phyloP scores from a whole-genome alignment of 2,113 vertebrate genomes.

The Scomber scombrus region DNA sequence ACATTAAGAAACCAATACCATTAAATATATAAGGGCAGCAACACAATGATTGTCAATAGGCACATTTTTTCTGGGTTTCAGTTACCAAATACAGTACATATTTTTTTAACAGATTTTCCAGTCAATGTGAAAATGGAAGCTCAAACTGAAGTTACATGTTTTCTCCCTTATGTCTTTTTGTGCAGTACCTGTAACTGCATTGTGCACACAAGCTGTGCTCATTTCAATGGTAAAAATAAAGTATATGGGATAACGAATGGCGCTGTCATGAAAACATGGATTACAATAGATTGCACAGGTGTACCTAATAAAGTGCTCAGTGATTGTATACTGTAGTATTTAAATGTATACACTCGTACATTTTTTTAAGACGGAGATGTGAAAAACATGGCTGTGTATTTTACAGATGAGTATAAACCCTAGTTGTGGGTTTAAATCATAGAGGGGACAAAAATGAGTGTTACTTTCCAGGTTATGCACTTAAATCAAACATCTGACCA shows the following conservation, averaged over 20 bases:
- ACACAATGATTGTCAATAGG: slow-evolving; percentile 47
- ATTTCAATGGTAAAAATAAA: neutral
- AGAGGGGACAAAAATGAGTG: too few species aligned
- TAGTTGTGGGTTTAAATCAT: too few species aligned
- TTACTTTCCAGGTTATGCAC: too few species aligned
- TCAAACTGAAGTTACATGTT: neutral
- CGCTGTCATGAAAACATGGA: neutral
- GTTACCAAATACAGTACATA: slow-evolving; percentile 24
- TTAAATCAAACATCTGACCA: neutral
- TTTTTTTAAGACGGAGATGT: neutral
- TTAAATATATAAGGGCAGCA: slow-evolving; percentile 16
- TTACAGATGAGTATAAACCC: too few species aligned
- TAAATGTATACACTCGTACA: neutral
- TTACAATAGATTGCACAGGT: too few species aligned
- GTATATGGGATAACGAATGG: neutral
- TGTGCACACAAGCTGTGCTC: neutral
- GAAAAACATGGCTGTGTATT: too few species aligned
- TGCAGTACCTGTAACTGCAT: neutral
- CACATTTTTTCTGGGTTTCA: slow-evolving; percentile 55
- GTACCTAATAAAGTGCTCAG: too few species aligned
- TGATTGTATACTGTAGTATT: neutral
- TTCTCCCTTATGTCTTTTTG: slow-evolving; percentile 24
- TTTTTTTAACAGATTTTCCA: slow-evolving; percentile 1
- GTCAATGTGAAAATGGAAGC: slow-evolving; percentile 7
- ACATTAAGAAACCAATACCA: neutral